A percentile compares a stretch with the other conserved stretches of the same genome.
These are phyloP conservation scores for Cataglyphis rosenhaueri DNA, from an alignment of 2,888 invertebrate genomes.

Conservation along the genomic window DNA sequence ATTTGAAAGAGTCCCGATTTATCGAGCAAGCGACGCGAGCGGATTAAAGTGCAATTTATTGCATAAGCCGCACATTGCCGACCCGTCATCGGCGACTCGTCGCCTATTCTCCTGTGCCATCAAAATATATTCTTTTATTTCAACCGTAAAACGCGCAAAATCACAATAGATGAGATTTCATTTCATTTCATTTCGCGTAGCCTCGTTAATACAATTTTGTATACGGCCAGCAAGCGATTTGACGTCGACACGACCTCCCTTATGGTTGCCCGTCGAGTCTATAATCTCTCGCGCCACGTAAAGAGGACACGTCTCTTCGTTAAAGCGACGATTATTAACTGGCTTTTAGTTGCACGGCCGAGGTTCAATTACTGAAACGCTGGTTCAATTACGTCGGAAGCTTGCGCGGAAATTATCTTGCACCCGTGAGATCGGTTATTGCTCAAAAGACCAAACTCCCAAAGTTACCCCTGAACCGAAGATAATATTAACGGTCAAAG, in stretches of 20 bases:
- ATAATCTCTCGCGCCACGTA: neutral
- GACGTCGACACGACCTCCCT: neutral
- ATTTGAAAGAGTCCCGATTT: constrained; percentile 37
- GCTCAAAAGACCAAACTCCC: constrained; percentile 33
- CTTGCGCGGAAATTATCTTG: constrained; percentile 36
- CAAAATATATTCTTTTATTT: constrained; percentile 2
- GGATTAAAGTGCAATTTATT: constrained; percentile 50
- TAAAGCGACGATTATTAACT: constrained; percentile 31
- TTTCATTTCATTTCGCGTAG: constrained; percentile 10
- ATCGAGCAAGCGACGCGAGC: constrained; percentile 24
- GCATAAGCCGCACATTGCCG: constrained; percentile 20
- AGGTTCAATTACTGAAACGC: constrained; percentile 33
- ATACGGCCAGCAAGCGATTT: neutral
- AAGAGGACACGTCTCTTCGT: constrained; percentile 12
- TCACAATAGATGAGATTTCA: neutral
- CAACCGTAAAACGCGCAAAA: neutral
- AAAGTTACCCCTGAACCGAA: constrained; percentile 19
- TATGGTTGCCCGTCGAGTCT: neutral
- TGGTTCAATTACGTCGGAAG: constrained; percentile 37
- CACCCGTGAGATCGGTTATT: constrained; percentile 36
- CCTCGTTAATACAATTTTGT: neutral
- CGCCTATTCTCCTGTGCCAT: neutral
- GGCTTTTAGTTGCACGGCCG: neutral
- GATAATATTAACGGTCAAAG: constrained; percentile 42
- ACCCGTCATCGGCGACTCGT: constrained; percentile 8